Evolutionary conservation across 1,140 invertebrate species (phyloP).

Genomic region (Pomacea maculata): DNA sequence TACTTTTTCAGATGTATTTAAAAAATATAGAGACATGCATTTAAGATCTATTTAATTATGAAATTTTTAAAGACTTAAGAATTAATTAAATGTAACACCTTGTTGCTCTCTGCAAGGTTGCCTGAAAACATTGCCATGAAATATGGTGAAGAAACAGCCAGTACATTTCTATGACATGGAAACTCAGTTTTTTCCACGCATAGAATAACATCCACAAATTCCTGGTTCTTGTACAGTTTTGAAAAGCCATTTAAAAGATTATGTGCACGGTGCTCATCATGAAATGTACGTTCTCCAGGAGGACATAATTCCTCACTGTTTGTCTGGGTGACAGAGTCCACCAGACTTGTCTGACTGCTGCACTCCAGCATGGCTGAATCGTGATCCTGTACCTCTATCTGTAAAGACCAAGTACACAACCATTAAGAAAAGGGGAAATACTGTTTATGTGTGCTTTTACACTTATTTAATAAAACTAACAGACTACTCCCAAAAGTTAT

Average conservation of each 20-base stretch:
- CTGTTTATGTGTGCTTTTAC: not conserved
- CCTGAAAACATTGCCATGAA: conserved; percentile 70
- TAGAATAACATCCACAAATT: conserved; percentile 69
- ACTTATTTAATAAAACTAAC: not conserved
- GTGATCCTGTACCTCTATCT: not conserved
- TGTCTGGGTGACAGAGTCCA: conserved; percentile 30
- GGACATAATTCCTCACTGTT: conserved; percentile 32
- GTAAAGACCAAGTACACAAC: not conserved
- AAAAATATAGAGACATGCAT: too few species aligned
- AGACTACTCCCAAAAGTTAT: too few species aligned
- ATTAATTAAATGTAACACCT: not conserved
- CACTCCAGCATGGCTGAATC: not conserved
- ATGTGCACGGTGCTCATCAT: conserved; percentile 48
- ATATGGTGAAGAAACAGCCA: conserved; percentile 69
- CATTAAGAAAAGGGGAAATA: too few species aligned
- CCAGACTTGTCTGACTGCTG: conserved; percentile 10
- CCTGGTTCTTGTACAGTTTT: conserved; percentile 65
- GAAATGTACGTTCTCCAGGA: conserved; percentile 42
- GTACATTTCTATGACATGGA: conserved; percentile 68
- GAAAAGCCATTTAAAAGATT: conserved; percentile 68
- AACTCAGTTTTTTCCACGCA: conserved; percentile 66
- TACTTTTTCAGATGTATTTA: too few species aligned
- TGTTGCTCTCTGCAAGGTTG: conserved; percentile 65
- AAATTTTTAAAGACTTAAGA: too few species aligned
- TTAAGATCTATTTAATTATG: too few species aligned